Evolutionary conservation across 2,113 vertebrate genomes (phyloP), one percentile per base, ranked within the genome.

Genomic region (Xenotilapia caudafasciata): DNA sequence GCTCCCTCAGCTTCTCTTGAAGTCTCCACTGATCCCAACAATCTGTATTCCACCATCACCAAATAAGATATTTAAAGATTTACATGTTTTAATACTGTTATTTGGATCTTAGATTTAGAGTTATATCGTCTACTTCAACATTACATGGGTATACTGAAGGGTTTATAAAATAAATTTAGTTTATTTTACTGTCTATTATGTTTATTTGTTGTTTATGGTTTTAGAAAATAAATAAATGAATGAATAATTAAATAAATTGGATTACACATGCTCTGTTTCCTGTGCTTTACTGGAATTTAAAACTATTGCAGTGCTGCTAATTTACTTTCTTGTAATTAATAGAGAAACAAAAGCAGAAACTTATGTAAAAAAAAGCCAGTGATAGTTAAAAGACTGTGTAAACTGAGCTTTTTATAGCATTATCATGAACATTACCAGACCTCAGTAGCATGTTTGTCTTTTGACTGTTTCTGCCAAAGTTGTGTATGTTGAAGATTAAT

Each of bases 251-350:
- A 1, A 47, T 3, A 47, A 0, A 19, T 3, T 10, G 6, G 21
- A 26, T 73, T 73, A 0, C 13, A 23, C 13, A 0, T 45, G 21
- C 7, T 23, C 14, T 47, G 0, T 75, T 28, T 75, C 9, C 68
- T 47, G 14, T 28, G 23, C 42, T 28, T 75, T 5, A 75, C 23
- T 47, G 23, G 9, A 47, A 11, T 47, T 3, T 0, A 19, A 7
- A 5, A 47, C 23, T 28, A 0, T 11, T 75, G 42, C 14, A 17
- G 4, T 0, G 40, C 42, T 28, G 4, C 40, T 28, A 28, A 47
- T 75, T 47, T 28, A 28, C 9, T 1, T 75, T 23, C 68, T 45
- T 6, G 2, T 26, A 17, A 45, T 15, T 0, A 73, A 47, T 42
- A 11, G 68, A 75, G 65, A 73, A 45, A 26, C 13, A 47, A 75